Evolutionary conservation across 2,888 invertebrate species (phyloP), one percentile per base, ranked within the genome.

Genomic region (Sclerodermus sp.): DNA sequence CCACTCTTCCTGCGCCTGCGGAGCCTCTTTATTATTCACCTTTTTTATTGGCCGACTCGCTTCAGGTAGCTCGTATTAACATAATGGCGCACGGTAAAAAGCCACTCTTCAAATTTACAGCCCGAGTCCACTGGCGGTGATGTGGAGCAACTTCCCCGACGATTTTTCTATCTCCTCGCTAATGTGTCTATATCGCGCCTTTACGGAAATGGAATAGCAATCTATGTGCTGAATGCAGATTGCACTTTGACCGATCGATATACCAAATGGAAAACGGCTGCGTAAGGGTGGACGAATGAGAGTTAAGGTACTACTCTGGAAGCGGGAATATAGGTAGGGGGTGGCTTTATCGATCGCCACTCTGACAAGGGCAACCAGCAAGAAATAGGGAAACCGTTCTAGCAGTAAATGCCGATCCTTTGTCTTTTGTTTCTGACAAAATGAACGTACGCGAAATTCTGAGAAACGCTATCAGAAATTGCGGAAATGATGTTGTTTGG

Each of bases 21-120:
- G 49, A 29, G 16, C 44, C 59, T 64, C 55, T 64, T 71, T 64
- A 67, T 67, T 70, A 70, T 70, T 70, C 71, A 68, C 62, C 55
- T 59, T 65, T 60, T 62, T 70, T 63, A 70, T 65, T 62, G 64
- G 58, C 45, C 47, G 46, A 50, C 48, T 47, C 48, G 45, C 29
- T 45, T 36, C 58, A 54, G 56, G 52, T 56, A 58, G 45, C 2
- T 42, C 15, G 34, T 4, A 58, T 65, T 60, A 54, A 49, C 59
- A 62, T 64, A 63, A 69, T 69, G 66, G 68, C 61, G 66, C 38
- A 23, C 34, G 30, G 34, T 5, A 34, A 34, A 34, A 34, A 13
- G 34, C 10, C 34, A 6, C 10, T 10, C 10, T 10, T 34, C 34
- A 34, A 13, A 14, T 34, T 34, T 34, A 34, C 34, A 23, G 23